Evolutionary conservation across 2,888 invertebrate species (phyloP), one percentile per base, ranked within the genome.

Genomic region (Dynastes grantii): DNA sequence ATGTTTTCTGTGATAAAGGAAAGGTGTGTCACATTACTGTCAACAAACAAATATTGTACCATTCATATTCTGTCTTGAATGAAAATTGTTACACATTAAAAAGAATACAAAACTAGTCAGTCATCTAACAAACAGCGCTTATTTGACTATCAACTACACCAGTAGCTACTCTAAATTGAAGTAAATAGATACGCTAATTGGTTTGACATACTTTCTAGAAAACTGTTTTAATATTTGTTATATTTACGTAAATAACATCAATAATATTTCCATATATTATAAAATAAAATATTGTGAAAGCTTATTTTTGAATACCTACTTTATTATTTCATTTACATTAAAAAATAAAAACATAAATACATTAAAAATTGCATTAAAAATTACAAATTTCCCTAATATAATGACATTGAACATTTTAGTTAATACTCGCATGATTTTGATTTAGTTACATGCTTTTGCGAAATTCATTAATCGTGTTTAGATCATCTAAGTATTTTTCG

Each of bases 381-480:
- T 40, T 40, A 40, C 9, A 40, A 40, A 40, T 40, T 40, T 40
- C 9, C 8, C 6, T 6, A 40, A 0, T 6, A 6, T 40, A 6
- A 40, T 2, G 2, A 1, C 37, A 4, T 4, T 4, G 32, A 32
- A 2, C 3, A 32, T 32, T 32, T 37, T 37, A 37, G 6, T 37
- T 37, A 37, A 37, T 32, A 32, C 5, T 32, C 32, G 5, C 3
- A 1, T 27, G 45, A 45, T 67, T 67, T 67, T 9, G 8, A 49
- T 4, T 49, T 13, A 0, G 13, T 68, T 68, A 13, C 51, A 27
- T 49, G 13, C 49, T 51, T 68, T 68, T 68, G 51, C 51, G 68
- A 68, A 68, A 68, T 68, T 27, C 51, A 49, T 68, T 49, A 27
- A 13, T 67, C 6, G 2, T 63, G 16, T 58, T 58, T 58, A 22